phyloP scores from a whole-genome alignment of 2,797 vertebrate genomes.

The Ciconia nigra region DNA sequence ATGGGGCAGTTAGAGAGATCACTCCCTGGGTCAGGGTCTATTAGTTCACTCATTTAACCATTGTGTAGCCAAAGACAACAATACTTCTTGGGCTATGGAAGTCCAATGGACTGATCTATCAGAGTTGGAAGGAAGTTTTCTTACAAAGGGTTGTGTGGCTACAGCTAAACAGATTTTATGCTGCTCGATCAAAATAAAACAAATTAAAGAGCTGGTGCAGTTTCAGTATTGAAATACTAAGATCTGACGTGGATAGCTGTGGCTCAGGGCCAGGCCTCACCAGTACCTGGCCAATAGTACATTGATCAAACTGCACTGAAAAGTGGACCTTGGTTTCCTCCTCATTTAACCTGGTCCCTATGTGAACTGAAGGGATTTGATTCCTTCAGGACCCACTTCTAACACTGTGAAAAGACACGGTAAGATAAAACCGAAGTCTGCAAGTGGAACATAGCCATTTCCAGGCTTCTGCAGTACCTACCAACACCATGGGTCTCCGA shows the following conservation, averaged over 20 bases:
- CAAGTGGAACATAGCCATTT: background rate
- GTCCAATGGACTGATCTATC: background rate
- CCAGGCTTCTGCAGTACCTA: background rate
- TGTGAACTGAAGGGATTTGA: background rate
- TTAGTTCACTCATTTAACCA: background rate
- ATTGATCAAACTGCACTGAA: background rate
- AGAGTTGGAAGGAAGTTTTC: background rate
- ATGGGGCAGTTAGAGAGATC: background rate
- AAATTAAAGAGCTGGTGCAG: background rate
- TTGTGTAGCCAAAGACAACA: background rate
- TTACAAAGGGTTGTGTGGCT: background rate
- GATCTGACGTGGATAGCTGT: background rate
- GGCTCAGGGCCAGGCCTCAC: background rate
- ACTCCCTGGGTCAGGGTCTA: background rate
- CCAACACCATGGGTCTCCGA: background rate
- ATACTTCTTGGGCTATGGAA: background rate
- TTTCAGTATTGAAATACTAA: background rate
- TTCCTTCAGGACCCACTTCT: background rate
- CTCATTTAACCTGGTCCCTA: background rate
- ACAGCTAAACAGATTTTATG: background rate
- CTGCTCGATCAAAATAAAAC: background rate
- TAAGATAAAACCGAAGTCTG: background rate
- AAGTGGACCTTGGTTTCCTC: background rate
- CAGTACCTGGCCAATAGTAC: background rate
- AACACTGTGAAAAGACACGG: background rate